Evolutionary conservation across 2,113 vertebrate genomes (phyloP), one percentile per base, ranked within the genome.

Genomic region (Pseudorasbora parva): DNA sequence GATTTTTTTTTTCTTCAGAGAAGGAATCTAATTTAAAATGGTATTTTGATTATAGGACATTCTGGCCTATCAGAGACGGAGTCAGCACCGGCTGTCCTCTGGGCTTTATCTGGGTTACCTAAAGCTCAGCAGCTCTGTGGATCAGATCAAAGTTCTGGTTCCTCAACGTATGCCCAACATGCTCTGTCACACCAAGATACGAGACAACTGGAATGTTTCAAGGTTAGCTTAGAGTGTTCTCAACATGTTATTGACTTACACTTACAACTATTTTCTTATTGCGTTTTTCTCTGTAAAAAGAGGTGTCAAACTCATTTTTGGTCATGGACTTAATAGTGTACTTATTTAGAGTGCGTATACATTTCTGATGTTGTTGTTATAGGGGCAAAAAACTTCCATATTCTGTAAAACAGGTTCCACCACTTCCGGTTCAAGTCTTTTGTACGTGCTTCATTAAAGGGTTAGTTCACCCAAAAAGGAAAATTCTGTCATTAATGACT

Each of bases 81-180:
- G 98, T 89, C 93, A 94, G 87, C 96, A 96, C 43, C 94, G 96
- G 8, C 94, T 99, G 72, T 87, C 94, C 68, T 92, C 97, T 0
- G 97, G 97, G 0, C 92, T 99, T 25, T 99, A 99, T 84, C 93
- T 99, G 89, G 98, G 97, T 64, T 99, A 94, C 93, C 93, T 99
- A 85, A 99, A 99, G 92, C 96, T 99, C 81, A 97, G 97, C 94
- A 98, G 97, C 82, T 99, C 98, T 3, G 97, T 99, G 80, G 97
- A 99, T 91, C 97, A 99, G 92, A 99, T 99, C 92, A 96, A 93
- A 91, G 97, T 99, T 59, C 94, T 99, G 0, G 98, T 99, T 43
- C 90, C 97, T 30, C 96, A 97, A 91, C 93, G 95, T 86, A 88
- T 95, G 68, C 97, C 98, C 62, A 99, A 97, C 88, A 95, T 98